Evolutionary conservation across 2,888 invertebrate species (phyloP), one percentile per base, ranked within the genome.

Genomic region (Zygaena filipendulae): DNA sequence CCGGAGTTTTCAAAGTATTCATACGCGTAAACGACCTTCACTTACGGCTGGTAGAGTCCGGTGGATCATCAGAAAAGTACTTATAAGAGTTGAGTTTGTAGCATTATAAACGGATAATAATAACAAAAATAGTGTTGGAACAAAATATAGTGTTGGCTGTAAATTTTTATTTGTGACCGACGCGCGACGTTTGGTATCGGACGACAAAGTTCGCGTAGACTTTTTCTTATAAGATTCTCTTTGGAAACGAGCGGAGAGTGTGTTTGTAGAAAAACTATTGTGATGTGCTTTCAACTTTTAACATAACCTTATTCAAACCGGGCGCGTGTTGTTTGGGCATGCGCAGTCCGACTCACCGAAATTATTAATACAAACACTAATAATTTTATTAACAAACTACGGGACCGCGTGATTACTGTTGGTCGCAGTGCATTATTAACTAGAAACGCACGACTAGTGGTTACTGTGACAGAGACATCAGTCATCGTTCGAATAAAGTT

Each of bases 371-470:
- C 62, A 7, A 66, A 64, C 57, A 49, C 52, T 62, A 53, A 54
- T 68, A 68, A 71, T 69, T 71, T 67, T 67, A 68, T 68, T 74
- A 79, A 77, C 74, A 75, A 77, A 72, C 64, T 52, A 52, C 49
- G 52, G 45, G 58, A 59, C 54, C 55, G 58, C 59, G 64, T 53
- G 51, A 49, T 52, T 44, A 50, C 52, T 57, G 44, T 32, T 46
- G 59, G 57, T 56, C 38, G 52, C 56, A 48, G 52, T 60, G 57
- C 47, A 53, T 49, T 45, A 54, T 47, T 66, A 66, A 67, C 49
- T 47, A 49, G 47, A 47, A 52, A 43, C 54, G 57, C 69, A 66
- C 63, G 59, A 63, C 51, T 49, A n/a, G n/a, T n/a, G 40, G 39
- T 39, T 27, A 25, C 30, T 30, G 40, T 39, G 40, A 36, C 38